Evolutionary conservation across 2,888 invertebrate species (phyloP).

Genomic region (Amiota communis): DNA sequence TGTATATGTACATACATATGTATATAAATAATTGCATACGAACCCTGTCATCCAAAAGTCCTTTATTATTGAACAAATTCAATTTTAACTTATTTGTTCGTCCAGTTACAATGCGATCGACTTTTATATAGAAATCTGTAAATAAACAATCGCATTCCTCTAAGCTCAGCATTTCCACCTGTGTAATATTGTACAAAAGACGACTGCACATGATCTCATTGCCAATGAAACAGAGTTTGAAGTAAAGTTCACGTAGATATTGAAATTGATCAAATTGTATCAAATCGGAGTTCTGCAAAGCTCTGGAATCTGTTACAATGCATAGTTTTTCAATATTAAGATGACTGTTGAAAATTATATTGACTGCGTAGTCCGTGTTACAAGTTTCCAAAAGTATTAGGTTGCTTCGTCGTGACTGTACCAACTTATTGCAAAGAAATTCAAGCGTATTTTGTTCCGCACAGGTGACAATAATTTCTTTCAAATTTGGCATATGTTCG

Average conservation of each 20-base stretch:
- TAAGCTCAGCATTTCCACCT: conserved; percentile 43
- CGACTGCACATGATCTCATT: conserved; percentile 25
- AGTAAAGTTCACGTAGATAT: conserved; percentile 42
- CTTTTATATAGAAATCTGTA: conserved; percentile 41
- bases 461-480: conserved; percentile 40
- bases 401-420: conserved; percentile 4
- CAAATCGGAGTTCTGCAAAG: conserved; percentile 27
- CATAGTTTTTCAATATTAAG: conserved; percentile 43
- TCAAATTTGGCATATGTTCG: conserved; percentile 32
- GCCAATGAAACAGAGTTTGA: conserved; percentile 41
- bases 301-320: conserved; percentile 44
- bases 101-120: conserved; percentile 29
- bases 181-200: conserved; percentile 35
- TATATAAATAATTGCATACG: neutral
- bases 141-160: conserved; percentile 47
- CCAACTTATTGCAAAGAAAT: conserved; percentile 30
- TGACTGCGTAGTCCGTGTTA: conserved; percentile 18
- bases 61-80: conserved; percentile 42
- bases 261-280: conserved; percentile 25
- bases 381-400: conserved; percentile 37
- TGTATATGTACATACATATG: neutral
- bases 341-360: conserved; percentile 25
- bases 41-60: conserved; percentile 32
- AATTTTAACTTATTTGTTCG: conserved; percentile 36
- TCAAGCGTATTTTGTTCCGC: conserved; percentile 22